Evolutionary conservation across 2,797 vertebrate genomes (phyloP).

Genomic region (Pipistrellus pygmaeus): DNA sequence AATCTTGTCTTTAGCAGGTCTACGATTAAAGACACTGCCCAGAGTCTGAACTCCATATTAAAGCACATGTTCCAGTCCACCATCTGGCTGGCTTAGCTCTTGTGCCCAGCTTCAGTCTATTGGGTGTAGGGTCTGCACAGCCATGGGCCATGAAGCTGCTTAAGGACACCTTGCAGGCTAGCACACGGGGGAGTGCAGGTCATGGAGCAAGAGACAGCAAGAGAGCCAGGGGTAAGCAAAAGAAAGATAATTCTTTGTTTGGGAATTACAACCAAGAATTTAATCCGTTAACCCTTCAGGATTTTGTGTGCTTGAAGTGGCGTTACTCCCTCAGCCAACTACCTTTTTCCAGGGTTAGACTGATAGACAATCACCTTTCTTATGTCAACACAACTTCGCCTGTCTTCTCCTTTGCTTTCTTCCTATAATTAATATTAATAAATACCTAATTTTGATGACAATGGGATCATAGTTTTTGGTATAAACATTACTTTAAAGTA

Average conservation of each 20-base stretch:
- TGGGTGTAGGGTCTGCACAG: neutral
- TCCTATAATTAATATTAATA: neutral
- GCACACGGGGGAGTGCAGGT: neutral
- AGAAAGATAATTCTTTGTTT: neutral
- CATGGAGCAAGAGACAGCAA: neutral
- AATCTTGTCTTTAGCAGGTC: neutral
- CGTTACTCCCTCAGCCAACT: neutral
- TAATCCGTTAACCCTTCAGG: neutral
- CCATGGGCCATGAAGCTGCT: neutral
- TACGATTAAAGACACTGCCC: neutral
- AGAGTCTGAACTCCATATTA: neutral
- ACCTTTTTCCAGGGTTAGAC: neutral
- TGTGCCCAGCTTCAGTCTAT: neutral
- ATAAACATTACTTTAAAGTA: constrained; percentile 29
- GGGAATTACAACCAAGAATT: neutral
- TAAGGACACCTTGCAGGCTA: neutral
- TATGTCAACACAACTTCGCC: neutral
- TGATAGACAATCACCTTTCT: neutral
- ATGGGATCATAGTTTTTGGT: neutral
- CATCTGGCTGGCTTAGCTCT: neutral
- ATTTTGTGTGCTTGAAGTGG: neutral
- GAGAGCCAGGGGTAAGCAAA: neutral
- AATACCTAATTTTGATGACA: neutral
- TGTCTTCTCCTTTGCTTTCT: neutral
- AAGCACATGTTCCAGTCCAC: neutral